Evolutionary conservation across 92 coral and sea anemone genomes (phyloP).

Genomic region (Actinostola sp.): DNA sequence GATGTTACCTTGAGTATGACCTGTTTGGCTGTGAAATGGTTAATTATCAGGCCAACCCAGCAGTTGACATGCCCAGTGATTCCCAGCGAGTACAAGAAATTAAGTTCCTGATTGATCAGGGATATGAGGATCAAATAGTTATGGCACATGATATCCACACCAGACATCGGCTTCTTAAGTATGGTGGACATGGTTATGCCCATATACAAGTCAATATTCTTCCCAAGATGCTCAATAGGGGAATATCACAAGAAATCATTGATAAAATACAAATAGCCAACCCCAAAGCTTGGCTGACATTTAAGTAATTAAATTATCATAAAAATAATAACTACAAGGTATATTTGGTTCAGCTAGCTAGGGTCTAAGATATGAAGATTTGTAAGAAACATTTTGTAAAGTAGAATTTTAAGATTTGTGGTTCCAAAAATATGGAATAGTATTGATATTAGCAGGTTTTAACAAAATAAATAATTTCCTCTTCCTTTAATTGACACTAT

Average conservation of each 20-base stretch:
- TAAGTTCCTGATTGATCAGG: conserved; percentile 73
- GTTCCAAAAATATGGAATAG: no score
- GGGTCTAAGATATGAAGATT: no score
- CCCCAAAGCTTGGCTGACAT: conserved; percentile 65
- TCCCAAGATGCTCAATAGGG: conserved; percentile 89
- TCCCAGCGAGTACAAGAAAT: conserved; percentile 84
- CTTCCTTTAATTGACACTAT: no score
- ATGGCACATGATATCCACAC: conserved; percentile 92
- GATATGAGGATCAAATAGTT: conserved; percentile 76
- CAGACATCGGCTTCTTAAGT: conserved; percentile 86
- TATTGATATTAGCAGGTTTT: no score
- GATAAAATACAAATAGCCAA: conserved; percentile 88
- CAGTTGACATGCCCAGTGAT: conserved; percentile 74
- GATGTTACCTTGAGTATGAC: conserved; percentile 85
- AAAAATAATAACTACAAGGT: no score
- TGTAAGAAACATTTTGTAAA: no score
- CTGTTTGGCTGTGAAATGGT: conserved; percentile 81
- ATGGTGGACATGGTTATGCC: conserved; percentile 88
- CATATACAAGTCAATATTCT: conserved; percentile 81
- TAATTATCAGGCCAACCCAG: conserved; percentile 65
- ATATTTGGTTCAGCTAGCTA: no score
- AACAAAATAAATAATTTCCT: no score
- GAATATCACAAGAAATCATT: conserved; percentile 74
- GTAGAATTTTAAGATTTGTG: no score
- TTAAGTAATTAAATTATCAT: neutral